A percentile compares a stretch with the other conserved stretches of the same genome.
Evolutionary conservation across 2,888 invertebrate genomes (phyloP).

Genomic region (Synergus japonicus): DNA sequence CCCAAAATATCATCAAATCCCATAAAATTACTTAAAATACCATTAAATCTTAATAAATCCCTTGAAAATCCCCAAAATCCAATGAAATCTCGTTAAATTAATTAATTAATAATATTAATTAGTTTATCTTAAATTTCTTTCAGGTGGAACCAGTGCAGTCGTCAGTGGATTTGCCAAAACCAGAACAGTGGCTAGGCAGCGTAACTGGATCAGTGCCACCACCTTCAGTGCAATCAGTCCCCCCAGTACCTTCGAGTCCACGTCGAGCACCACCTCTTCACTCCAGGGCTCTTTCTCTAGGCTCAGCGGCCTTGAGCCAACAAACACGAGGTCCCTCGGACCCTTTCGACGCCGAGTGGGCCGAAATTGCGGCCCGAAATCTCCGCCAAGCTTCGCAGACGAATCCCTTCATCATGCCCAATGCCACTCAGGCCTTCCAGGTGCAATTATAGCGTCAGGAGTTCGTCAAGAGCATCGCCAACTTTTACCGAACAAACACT

Average conservation of each 20-base stretch:
- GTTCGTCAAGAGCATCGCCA: constrained; percentile 68
- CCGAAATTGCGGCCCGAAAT: constrained; percentile 81
- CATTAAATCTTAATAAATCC: too few species aligned
- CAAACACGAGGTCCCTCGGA: constrained; percentile 77
- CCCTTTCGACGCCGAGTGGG: constrained; percentile 93
- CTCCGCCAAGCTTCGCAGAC: constrained; percentile 79
- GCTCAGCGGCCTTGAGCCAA: constrained; percentile 75
- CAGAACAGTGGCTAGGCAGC: constrained; percentile 90
- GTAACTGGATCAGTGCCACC: constrained; percentile 81
- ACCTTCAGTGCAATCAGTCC: constrained; percentile 72
- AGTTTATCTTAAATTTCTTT: constrained; percentile 46
- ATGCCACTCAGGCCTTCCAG: constrained; percentile 80
- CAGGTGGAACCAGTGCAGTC: constrained; percentile 77
- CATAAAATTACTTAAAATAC: too few species aligned
- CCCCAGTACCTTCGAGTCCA: constrained; percentile 57
- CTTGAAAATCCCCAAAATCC: too few species aligned
- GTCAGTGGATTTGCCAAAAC: constrained; percentile 82
- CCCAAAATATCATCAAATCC: too few species aligned
- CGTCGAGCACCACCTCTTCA: constrained; percentile 80
- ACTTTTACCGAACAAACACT: constrained; percentile 70
- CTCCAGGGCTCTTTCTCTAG: constrained; percentile 79
- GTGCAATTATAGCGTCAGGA: constrained; percentile 80
- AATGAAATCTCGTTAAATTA: too few species aligned
- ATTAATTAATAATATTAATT: too few species aligned
- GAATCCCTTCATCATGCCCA: constrained; percentile 81